phyloP scores from a whole-genome alignment of 2,888 invertebrate species.

The Xanthia togata region DNA sequence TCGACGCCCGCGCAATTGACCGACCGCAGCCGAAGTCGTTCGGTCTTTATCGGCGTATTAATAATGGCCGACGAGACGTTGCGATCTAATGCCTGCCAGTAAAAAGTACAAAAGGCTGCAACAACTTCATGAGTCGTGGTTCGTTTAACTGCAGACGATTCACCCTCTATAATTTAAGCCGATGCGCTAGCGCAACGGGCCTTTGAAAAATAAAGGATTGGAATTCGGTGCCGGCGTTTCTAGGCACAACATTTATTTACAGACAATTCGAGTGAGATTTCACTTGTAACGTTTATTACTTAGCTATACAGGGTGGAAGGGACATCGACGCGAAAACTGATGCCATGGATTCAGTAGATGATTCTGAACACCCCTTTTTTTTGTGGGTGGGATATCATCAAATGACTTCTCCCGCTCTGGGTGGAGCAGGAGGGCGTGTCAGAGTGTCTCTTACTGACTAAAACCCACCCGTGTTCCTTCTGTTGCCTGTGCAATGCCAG shows the following conservation, averaged over 20 bases:
- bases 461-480: too few relatives aligned
- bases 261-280: slow-evolving; percentile 53
- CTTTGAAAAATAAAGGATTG: slow-evolving; percentile 71
- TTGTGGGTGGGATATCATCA: too few relatives aligned
- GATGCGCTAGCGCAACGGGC: slow-evolving; percentile 64
- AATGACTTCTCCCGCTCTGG: too few relatives aligned
- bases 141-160: slow-evolving; percentile 71
- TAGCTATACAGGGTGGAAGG: too few relatives aligned
- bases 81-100: slow-evolving; percentile 67
- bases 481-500: too few relatives aligned
- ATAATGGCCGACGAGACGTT: slow-evolving; percentile 67
- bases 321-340: too few relatives aligned
- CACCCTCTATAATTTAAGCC: slow-evolving; percentile 75
- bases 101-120: slow-evolving; percentile 71
- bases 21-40: slow-evolving; percentile 64
- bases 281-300: slow-evolving; percentile 25
- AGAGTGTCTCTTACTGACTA: too few relatives aligned
- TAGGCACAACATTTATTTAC: slow-evolving; percentile 51
- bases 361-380: too few relatives aligned
- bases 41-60: slow-evolving; percentile 71
- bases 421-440: too few relatives aligned
- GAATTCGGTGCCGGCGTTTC: slow-evolving; percentile 64
- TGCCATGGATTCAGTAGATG: too few relatives aligned
- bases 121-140: slow-evolving; percentile 78
- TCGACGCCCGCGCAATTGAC: slow-evolving; percentile 68